These are phyloP conservation scores for Octopus bimaculoides DNA, from an alignment of 1,140 invertebrate species.

Conservation along the genomic window DNA sequence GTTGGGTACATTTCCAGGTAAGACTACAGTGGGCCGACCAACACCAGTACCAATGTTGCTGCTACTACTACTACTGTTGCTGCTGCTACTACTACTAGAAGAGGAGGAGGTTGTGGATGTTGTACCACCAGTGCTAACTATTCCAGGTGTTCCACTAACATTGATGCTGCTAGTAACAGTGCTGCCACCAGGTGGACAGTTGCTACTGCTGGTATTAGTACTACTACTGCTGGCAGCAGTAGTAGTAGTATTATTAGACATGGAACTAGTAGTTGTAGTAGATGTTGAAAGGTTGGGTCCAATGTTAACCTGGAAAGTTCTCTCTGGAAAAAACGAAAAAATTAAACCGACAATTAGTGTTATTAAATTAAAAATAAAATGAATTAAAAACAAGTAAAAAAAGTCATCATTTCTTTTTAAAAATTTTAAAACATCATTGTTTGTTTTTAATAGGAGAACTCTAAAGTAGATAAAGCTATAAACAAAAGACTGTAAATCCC, in stretches of 20 bases:
- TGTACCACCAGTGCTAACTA: background rate
- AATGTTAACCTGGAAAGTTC: background rate
- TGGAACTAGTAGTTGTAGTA: background rate
- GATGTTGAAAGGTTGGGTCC: background rate
- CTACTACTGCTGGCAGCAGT: background rate
- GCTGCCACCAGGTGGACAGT: background rate
- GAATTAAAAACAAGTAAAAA: too few species aligned
- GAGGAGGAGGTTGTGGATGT: constrained; percentile 1
- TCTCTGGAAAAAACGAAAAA: background rate
- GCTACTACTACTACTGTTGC: background rate
- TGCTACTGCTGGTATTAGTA: background rate
- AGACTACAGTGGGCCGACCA: background rate
- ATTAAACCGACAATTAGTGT: background rate
- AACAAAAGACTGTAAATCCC: too few species aligned
- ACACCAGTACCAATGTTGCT: background rate
- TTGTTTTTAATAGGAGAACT: too few species aligned
- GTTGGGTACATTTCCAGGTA: background rate
- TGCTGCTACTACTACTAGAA: background rate
- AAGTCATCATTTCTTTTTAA: too few species aligned
- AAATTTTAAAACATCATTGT: too few species aligned
- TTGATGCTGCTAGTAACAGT: background rate
- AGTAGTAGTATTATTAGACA: background rate
- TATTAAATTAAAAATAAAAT: too few species aligned
- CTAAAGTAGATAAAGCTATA: too few species aligned
- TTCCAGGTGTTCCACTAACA: background rate